Evolutionary conservation across 2,797 vertebrate species (phyloP), one percentile per base, ranked within the genome.

Genomic region (Chelidonichthys spinosus): DNA sequence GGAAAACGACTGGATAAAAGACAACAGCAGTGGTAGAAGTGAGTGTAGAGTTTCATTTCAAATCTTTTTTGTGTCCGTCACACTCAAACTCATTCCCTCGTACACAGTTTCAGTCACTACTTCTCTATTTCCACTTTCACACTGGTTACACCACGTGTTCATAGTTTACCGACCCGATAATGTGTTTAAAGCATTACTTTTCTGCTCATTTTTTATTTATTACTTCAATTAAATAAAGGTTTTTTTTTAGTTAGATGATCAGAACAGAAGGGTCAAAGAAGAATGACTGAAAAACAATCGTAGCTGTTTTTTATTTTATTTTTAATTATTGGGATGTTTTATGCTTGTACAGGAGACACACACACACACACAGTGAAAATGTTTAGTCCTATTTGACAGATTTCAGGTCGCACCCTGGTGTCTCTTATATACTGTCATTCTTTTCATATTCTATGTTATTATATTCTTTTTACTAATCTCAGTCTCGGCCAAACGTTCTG

Each of bases 1-100:
- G 49, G 44, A 50, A 58, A 60, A 61, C 25, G 25, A 25, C 25
- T 25, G 25, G 40, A 56, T 66, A 50, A 66, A 63, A 78, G 59
- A 60, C 42, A 47, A 42, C 2, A 36, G 53, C 39, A 15, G 39
- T 71, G 63, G 35, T 42, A 7, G 36, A 62, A 61, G 74, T n/a
- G 73, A 68, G 36, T 70, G 7, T 15, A 5, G 13, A 58, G 6
- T 44, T 65, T 59, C 3, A 35, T 53, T 76, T 4, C 32, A 53
- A 63, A 17, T 32, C 6, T 18, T 8, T 60, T 62, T 61, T 4
- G 5, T 56, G 64, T 60, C 35, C 11, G 40, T 72, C 63, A 25
- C 63, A 60, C 56, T 25, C 25, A 25, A 25, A 25, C 1, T 25
- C 25, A 25, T 25, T 25, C 25, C 25, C 25, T 25, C 25, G 25